phyloP scores from a whole-genome alignment of 2,888 invertebrate genomes.

The Mongoloraphidia duomilia region DNA sequence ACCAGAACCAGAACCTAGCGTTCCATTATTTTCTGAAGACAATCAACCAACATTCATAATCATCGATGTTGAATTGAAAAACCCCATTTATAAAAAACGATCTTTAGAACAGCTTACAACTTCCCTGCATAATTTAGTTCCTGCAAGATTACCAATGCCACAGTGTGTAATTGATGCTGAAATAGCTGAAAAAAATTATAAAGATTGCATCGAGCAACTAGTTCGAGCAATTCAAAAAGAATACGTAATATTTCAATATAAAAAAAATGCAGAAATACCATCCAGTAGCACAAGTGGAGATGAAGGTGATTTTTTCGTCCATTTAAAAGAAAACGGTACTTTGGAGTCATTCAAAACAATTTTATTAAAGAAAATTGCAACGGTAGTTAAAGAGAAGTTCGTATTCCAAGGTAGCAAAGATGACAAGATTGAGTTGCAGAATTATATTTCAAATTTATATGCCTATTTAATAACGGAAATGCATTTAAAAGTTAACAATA shows the following conservation, averaged over 20 bases:
- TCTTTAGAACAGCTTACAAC: slow-evolving; percentile 22
- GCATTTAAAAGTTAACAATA: slow-evolving; percentile 6
- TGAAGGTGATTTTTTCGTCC: background rate
- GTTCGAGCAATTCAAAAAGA: slow-evolving; percentile 21
- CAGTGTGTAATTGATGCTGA: slow-evolving; percentile 19
- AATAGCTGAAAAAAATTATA: slow-evolving; percentile 21
- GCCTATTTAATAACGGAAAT: slow-evolving; percentile 21
- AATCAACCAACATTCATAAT: slow-evolving; percentile 25
- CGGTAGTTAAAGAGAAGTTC: slow-evolving; percentile 5
- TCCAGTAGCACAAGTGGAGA: background rate
- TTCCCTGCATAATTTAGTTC: slow-evolving; percentile 14
- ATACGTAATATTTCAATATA: slow-evolving; percentile 15
- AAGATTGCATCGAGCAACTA: slow-evolving; percentile 20
- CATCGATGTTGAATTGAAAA: slow-evolving; percentile 25
- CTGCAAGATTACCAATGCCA: slow-evolving; percentile 12
- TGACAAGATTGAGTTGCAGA: slow-evolving; percentile 6
- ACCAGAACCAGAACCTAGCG: slow-evolving; percentile 21
- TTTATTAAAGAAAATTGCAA: slow-evolving; percentile 2
- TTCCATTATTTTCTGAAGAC: slow-evolving; percentile 22
- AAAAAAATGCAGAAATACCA: slow-evolving; percentile 11
- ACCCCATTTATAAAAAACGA: slow-evolving; percentile 19
- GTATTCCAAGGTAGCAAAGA: slow-evolving; percentile 1
- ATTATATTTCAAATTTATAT: slow-evolving; percentile 22
- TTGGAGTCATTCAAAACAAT: background rate
- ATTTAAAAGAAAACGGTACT: background rate